These are phyloP conservation scores for Pocillopora meandrina DNA, from an alignment of 92 coral and sea anemone genomes.

Conservation along the genomic window DNA sequence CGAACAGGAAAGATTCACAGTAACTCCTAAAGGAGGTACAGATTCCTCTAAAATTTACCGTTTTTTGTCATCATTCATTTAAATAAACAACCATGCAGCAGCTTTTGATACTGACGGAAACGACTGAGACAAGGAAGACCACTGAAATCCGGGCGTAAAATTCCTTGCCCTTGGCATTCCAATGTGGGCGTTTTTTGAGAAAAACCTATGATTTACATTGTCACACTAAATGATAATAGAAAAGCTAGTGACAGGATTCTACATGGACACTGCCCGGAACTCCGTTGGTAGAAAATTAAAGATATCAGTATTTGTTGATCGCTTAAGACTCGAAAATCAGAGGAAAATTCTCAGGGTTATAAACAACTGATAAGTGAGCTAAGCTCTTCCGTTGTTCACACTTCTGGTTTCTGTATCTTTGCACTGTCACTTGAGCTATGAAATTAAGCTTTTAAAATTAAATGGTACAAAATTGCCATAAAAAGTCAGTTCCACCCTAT, in stretches of 20 bases:
- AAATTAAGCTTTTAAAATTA: background rate
- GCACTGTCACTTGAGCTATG: background rate
- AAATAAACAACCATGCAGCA: background rate
- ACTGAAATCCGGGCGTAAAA: background rate
- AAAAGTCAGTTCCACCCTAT: background rate
- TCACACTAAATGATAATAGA: background rate
- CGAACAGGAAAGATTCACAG: too few relatives aligned
- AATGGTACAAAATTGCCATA: background rate
- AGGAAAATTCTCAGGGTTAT: constrained; percentile 20
- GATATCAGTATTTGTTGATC: background rate
- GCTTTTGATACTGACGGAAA: background rate
- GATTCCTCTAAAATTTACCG: background rate
- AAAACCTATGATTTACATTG: background rate
- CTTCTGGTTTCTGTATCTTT: constrained; percentile 12
- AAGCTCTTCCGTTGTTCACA: constrained; percentile 34
- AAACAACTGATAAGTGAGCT: constrained; percentile 39
- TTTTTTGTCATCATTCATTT: background rate
- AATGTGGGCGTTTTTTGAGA: background rate
- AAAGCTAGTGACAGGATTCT: background rate
- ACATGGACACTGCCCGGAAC: too few relatives aligned
- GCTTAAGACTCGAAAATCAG: background rate
- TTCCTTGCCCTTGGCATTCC: background rate
- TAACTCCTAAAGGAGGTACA: too few relatives aligned
- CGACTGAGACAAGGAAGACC: background rate
- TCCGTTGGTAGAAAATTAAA: background rate